Conservation (phyloP, 2,888 invertebrate genomes). For the Eupithecia tripunctaria region DNA sequence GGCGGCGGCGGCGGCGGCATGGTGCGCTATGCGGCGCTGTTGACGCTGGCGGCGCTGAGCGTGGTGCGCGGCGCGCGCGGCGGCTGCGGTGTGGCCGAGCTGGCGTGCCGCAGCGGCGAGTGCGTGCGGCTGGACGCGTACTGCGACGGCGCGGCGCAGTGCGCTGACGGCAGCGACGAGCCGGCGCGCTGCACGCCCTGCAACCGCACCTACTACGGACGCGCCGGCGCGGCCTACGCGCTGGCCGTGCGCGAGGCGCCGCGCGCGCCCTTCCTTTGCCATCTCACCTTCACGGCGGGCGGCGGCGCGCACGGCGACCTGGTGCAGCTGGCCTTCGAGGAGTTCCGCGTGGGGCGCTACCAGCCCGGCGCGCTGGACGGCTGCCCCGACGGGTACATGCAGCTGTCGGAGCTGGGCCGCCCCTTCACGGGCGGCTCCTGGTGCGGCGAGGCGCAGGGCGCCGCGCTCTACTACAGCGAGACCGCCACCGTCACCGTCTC, state of each 20-base stretch:
- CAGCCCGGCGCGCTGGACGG: constrained; percentile 89
- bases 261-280: constrained; percentile 93
- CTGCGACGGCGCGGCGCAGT: constrained; percentile 93
- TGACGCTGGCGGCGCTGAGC: constrained; percentile 42
- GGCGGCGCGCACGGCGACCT: constrained; percentile 95
- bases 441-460: constrained; percentile 93
- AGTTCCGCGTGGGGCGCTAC: constrained; percentile 93
- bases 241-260: constrained; percentile 90
- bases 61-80: constrained; percentile 62
- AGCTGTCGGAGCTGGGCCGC: constrained; percentile 92
- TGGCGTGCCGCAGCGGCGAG: constrained; percentile 84
- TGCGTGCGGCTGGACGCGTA: constrained; percentile 94
- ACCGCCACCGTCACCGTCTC: constrained; percentile 95
- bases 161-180: constrained; percentile 94
- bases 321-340: constrained; percentile 94
- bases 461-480: constrained; percentile 94
- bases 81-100: constrained; percentile 73
- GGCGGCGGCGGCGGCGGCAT: constrained; percentile 37
- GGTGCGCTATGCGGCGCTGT: constrained; percentile 37
- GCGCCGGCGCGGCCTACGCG: constrained; percentile 92
- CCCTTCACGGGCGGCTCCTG: constrained; percentile 95
- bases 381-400: constrained; percentile 95
- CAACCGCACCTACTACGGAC: constrained; percentile 96
- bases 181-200: constrained; percentile 86
- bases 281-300: constrained; percentile 95